Base-by-base conservation (phyloP, 2,113 vertebrate species). In the Elgaria multicarinata region DNA sequence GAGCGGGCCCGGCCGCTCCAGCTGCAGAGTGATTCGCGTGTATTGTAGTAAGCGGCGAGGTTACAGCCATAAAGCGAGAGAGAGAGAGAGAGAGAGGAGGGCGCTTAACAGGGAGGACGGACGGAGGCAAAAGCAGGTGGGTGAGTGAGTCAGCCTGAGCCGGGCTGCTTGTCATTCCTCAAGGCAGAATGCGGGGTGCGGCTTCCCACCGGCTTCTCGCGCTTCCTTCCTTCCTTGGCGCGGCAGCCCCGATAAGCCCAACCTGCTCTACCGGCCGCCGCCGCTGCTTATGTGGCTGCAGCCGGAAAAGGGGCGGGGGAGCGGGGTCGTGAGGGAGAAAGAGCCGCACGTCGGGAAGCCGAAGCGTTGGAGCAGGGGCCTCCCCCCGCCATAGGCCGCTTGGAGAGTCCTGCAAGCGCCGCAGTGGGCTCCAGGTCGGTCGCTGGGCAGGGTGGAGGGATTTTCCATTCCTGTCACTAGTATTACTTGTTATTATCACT, bases 21-120 rank as follows among this genome's bases (percentile, higher is more conserved):
- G 64, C 46, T 53, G 62, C 88, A 85, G 46, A 89, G 62, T 4
- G n/a, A n/a, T n/a, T n/a, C n/a, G n/a, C n/a, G n/a, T n/a, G n/a
- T n/a, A n/a, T n/a, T n/a, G n/a, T n/a, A n/a, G n/a, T n/a, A n/a
- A n/a, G n/a, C n/a, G n/a, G n/a, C n/a, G n/a, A n/a, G n/a, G n/a
- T n/a, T n/a, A n/a, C n/a, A n/a, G n/a, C n/a, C n/a, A n/a, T n/a
- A n/a, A n/a, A n/a, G n/a, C n/a, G n/a, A n/a, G n/a, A n/a, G n/a
- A n/a, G n/a, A n/a, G n/a, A n/a, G n/a, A n/a, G n/a, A n/a, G n/a
- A n/a, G n/a, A n/a, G n/a, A n/a, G n/a, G n/a, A n/a, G 22, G n/a
- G 44, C 16, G 83, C 58, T 20, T 62, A 20, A 5, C 58, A 26
- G n/a, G 31, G 33, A 58, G 33, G 46, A 24, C 31, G 79, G n/a